phyloP scores from a whole-genome alignment of 35 echinoderm and acorn worm species.

The Hemicentrotus pulcherrimus region DNA sequence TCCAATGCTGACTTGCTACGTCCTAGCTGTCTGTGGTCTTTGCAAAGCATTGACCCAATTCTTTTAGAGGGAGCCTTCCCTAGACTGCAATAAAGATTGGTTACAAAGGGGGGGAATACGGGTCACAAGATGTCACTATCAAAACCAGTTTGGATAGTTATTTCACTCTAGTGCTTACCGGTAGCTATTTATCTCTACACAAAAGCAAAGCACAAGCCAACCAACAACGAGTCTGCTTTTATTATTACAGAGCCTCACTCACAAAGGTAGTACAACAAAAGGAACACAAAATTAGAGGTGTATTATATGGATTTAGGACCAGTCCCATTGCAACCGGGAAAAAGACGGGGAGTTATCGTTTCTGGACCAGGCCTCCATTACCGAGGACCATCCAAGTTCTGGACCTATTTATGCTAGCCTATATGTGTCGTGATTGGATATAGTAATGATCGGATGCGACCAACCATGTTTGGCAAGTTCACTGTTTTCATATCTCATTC shows the following conservation, averaged over 20 bases:
- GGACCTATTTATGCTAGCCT: not conserved
- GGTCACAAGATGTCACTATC: conserved; percentile 25
- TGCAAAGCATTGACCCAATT: conserved; percentile 11
- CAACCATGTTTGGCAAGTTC: conserved; percentile 30
- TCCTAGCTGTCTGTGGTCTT: not conserved
- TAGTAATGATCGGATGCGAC: not conserved
- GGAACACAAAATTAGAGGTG: not conserved
- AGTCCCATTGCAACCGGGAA: not conserved
- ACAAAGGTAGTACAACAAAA: not conserved
- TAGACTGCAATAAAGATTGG: conserved; percentile 23
- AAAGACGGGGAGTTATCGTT: not conserved
- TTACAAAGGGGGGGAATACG: not conserved
- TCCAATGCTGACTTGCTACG: not conserved
- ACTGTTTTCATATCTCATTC: not conserved
- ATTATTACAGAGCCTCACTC: not conserved
- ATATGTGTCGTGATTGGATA: not conserved
- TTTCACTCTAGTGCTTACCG: not conserved
- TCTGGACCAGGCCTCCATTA: not conserved
- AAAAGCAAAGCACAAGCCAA: not conserved
- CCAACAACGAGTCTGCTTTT: not conserved
- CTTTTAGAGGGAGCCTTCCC: not conserved
- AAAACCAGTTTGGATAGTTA: conserved; percentile 37
- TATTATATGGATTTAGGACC: not conserved
- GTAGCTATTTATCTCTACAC: not conserved
- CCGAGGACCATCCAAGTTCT: not conserved